Evolutionary conservation across 2,797 vertebrate species (phyloP).

Genomic region (Ciconia nigra): DNA sequence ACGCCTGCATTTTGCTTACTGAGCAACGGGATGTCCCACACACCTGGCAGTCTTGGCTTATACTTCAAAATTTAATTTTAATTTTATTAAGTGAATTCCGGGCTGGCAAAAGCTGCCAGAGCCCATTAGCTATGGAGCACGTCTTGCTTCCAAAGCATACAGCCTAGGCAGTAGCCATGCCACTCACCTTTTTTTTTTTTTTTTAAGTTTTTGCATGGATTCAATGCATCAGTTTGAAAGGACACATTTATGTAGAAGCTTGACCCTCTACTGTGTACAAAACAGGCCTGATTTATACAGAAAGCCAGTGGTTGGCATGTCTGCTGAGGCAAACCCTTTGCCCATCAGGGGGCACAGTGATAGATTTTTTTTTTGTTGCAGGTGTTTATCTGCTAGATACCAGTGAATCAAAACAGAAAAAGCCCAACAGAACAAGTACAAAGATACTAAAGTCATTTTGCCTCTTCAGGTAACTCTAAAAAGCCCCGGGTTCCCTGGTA

Average conservation of each 20-base stretch:
- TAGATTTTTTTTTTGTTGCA: background rate
- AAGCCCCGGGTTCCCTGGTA: background rate
- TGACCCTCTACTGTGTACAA: background rate
- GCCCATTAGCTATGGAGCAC: background rate
- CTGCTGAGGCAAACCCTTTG: background rate
- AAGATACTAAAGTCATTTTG: background rate
- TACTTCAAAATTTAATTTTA: slow-evolving; percentile 35
- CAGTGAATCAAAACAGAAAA: background rate
- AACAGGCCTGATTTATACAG: background rate
- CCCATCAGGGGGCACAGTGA: background rate
- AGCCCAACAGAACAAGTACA: background rate
- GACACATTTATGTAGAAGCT: background rate
- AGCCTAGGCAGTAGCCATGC: background rate
- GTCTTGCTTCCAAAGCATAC: background rate
- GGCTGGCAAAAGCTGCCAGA: slow-evolving; percentile 1
- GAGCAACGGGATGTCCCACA: background rate
- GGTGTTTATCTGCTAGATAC: background rate
- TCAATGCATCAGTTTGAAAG: background rate
- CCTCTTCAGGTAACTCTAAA: background rate
- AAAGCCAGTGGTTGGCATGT: background rate
- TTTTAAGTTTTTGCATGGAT: background rate
- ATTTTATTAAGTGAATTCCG: slow-evolving; percentile 51
- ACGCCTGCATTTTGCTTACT: background rate
- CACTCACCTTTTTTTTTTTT: background rate
- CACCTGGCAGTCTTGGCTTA: slow-evolving; percentile 31